Percentiles rank a stretch among this genome's conserved stretches.
phyloP scores from a whole-genome alignment of 2,888 invertebrate species.

The Conchocele bisecta region DNA sequence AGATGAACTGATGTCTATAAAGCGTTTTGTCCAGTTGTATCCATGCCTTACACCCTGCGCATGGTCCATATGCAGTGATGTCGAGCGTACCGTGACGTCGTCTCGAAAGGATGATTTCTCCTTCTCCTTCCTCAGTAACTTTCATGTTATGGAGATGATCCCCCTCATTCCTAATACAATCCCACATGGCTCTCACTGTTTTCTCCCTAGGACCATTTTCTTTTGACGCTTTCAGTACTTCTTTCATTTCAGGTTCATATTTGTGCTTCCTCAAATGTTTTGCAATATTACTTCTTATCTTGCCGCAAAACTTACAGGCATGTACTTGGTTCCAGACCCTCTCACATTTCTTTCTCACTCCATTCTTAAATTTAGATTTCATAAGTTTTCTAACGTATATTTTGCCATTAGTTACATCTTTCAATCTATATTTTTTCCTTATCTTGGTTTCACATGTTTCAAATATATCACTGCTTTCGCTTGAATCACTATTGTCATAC shows the following conservation, averaged over 20 bases:
- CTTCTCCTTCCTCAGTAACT: not conserved
- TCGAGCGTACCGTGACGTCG: not conserved
- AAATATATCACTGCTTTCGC: too few species aligned
- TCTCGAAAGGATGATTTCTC: not conserved
- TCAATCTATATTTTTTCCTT: too few species aligned
- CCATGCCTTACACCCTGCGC: not conserved
- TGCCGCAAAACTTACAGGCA: too few species aligned
- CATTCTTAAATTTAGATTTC: too few species aligned
- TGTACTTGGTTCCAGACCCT: too few species aligned
- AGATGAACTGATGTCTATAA: not conserved
- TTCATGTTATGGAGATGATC: slow-evolving; percentile 1
- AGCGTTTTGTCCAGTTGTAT: not conserved
- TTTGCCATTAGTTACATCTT: too few species aligned
- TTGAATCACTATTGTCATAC: too few species aligned
- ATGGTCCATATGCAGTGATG: not conserved
- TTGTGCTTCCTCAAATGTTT: slow-evolving; percentile 9
- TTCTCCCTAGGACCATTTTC: not conserved
- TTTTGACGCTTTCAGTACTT: not conserved
- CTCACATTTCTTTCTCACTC: too few species aligned
- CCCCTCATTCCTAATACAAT: not conserved
- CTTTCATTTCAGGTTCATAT: not conserved
- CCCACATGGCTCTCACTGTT: not conserved
- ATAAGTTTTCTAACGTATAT: too few species aligned
- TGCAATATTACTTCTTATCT: slow-evolving; percentile 2
- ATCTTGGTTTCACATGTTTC: too few species aligned